Percentiles rank a stretch among this genome's conserved stretches.
phyloP scores from a whole-genome alignment of 2,797 vertebrate species.

The Columba guinea region DNA sequence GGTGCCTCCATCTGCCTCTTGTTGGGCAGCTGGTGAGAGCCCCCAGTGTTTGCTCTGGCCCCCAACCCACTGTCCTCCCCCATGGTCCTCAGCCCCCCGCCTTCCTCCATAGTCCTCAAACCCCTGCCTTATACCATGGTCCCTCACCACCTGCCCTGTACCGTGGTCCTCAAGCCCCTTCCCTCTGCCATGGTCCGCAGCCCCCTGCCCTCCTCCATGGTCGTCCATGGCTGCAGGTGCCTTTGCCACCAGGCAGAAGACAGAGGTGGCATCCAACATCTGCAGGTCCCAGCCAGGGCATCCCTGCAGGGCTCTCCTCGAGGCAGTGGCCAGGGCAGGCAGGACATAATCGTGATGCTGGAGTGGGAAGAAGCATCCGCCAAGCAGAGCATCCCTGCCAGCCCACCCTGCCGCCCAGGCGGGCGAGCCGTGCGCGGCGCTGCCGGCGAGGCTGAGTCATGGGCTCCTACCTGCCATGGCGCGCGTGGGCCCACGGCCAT shows the following conservation, averaged over 20 bases:
- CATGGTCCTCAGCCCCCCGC: background rate
- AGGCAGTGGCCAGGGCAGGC: background rate
- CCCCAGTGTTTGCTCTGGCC: rapidly evolving
- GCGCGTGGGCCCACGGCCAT: background rate
- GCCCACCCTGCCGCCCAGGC: background rate
- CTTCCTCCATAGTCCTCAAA: background rate
- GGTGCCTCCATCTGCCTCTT: background rate
- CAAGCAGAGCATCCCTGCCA: background rate
- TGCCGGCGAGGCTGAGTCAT: background rate
- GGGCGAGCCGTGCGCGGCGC: background rate
- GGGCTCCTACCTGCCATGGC: rapidly evolving
- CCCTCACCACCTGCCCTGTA: too few species aligned
- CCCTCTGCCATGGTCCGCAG: background rate
- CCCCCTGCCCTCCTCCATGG: background rate
- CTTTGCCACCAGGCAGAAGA: too few species aligned
- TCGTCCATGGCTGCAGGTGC: background rate
- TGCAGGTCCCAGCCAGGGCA: background rate
- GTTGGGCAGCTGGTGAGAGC: background rate
- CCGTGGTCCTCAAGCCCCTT: background rate
- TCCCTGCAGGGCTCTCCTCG: rapidly evolving
- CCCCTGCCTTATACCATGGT: background rate
- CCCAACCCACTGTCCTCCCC: background rate
- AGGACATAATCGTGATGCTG: rapidly evolving
- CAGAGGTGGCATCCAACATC: background rate
- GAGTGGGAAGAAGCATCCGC: background rate